These are phyloP conservation scores for Cotesia chilonis DNA, from an alignment of 1,140 invertebrate genomes.

Conservation along the genomic window DNA sequence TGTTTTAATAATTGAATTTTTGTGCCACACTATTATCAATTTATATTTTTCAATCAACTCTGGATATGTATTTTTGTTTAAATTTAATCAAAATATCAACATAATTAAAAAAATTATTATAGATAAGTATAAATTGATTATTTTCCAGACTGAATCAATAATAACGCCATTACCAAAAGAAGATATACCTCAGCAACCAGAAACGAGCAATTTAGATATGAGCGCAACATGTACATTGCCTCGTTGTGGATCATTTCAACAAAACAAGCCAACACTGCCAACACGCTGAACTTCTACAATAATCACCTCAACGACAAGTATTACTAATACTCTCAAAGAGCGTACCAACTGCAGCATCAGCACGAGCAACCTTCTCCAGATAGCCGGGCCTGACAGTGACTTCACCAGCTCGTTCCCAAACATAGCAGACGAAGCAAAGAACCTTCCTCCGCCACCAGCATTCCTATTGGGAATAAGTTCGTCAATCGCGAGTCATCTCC, in stretches of 20 bases:
- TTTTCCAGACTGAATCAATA: constrained; percentile 49
- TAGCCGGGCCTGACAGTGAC: too few species aligned
- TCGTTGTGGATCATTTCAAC: constrained; percentile 72
- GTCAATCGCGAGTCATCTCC: constrained; percentile 56
- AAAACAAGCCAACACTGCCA: constrained; percentile 78
- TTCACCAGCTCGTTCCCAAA: too few species aligned
- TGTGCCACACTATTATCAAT: too few species aligned
- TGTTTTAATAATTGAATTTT: too few species aligned
- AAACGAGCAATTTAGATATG: constrained; percentile 56
- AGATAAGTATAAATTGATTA: constrained; percentile 4
- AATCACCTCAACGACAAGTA: constrained; percentile 41
- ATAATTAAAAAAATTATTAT: too few species aligned
- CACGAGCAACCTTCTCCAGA: neutral
- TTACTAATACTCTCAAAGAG: constrained; percentile 27
- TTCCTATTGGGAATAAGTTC: constrained; percentile 76
- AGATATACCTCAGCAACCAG: constrained; percentile 77
- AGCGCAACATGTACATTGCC: constrained; percentile 52
- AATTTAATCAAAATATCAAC: too few species aligned
- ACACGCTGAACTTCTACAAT: constrained; percentile 87
- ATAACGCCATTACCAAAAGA: constrained; percentile 63
- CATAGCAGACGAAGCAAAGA: constrained; percentile 67
- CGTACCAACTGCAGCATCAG: neutral
- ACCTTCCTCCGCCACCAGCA: constrained; percentile 84
- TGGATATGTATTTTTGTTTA: too few species aligned
- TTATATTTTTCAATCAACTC: too few species aligned